These are phyloP conservation scores for Clamator glandarius DNA, from an alignment of 2,797 vertebrate genomes.

Conservation along the genomic window DNA sequence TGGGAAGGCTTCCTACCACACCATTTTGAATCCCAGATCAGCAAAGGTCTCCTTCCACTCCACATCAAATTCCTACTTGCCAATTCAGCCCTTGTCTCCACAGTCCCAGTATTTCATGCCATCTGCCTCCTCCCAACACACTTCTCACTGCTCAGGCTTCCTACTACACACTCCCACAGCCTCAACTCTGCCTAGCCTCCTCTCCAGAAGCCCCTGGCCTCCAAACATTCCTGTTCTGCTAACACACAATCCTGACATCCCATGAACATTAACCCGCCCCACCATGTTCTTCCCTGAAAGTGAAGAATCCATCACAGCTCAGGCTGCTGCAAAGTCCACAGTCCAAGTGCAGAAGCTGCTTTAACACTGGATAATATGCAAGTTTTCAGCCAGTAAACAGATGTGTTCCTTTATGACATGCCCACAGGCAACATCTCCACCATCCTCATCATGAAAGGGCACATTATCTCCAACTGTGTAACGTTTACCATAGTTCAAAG, in stretches of 20 bases:
- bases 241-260: too few relatives aligned
- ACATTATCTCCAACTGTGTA: fast-evolving
- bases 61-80: neutral
- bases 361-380: neutral
- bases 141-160: neutral
- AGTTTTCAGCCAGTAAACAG: neutral
- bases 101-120: neutral
- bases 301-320: neutral
- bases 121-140: neutral
- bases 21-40: neutral
- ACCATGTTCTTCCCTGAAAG: neutral
- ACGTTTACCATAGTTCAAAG: neutral
- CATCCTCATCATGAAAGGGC: neutral
- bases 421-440: neutral
- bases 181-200: neutral
- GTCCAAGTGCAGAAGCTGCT: neutral
- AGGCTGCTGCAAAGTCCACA: neutral
- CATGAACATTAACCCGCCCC: too few relatives aligned
- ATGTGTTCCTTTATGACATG: neutral
- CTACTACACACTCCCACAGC: neutral
- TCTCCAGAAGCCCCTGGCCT: neutral
- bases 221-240: neutral
- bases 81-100: too few relatives aligned
- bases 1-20: neutral
- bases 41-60: neutral